A percentile compares a stretch with the other conserved stretches of the same genome.
Conservation (phyloP, 2,797 vertebrate species). For the Percopsis omiscomaycus region DNA sequence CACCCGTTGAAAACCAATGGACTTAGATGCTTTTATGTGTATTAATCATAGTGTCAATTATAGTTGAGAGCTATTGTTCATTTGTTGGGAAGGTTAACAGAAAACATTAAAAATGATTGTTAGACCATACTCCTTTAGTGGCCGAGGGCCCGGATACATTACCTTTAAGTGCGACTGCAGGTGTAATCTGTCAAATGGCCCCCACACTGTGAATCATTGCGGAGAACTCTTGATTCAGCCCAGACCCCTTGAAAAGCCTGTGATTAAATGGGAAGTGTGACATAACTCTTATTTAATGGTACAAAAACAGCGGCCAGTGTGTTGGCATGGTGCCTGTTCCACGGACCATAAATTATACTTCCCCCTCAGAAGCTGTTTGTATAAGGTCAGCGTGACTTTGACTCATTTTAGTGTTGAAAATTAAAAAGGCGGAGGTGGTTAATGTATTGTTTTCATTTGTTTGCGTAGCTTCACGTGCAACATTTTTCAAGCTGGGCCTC, state of each 20-base stretch:
- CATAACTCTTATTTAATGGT: constrained; percentile 79
- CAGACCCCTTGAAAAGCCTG: constrained; percentile 57
- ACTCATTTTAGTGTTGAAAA: constrained; percentile 66
- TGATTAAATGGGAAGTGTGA: constrained; percentile 74
- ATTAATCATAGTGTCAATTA: constrained; percentile 39
- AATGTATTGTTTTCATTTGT: constrained; percentile 59
- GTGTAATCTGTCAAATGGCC: constrained; percentile 76
- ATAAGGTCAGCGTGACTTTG: constrained; percentile 78
- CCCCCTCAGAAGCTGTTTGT: constrained; percentile 67
- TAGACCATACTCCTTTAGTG: constrained; percentile 45
- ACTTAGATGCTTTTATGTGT: too few species aligned
- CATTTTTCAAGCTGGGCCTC: constrained; percentile 54
- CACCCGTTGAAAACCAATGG: too few species aligned
- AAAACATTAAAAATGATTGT: constrained; percentile 69
- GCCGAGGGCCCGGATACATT: constrained; percentile 62
- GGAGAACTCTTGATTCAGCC: constrained; percentile 54
- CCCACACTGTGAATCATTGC: constrained; percentile 66
- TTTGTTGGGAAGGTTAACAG: constrained; percentile 71
- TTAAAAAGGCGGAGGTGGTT: constrained; percentile 57
- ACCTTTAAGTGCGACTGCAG: constrained; percentile 75
- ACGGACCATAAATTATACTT: constrained; percentile 67
- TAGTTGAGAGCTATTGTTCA: constrained; percentile 46
- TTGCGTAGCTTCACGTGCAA: constrained; percentile 31
- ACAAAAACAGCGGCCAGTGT: constrained; percentile 72
- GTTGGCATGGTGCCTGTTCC: constrained; percentile 65